phyloP scores from a whole-genome alignment of 2,888 invertebrate species.

The Sisyra nigra region DNA sequence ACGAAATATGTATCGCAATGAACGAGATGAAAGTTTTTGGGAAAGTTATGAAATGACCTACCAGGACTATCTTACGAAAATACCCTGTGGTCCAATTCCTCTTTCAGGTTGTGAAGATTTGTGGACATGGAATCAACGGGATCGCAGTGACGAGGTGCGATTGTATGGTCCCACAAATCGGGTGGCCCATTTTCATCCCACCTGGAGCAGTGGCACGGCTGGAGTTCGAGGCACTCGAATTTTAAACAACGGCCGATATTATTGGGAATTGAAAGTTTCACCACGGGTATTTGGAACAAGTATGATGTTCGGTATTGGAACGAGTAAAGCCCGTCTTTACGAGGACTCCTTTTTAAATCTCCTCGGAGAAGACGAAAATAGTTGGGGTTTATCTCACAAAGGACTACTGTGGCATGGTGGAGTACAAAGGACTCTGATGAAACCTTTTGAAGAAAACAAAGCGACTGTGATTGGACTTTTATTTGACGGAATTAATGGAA shows the following conservation, averaged over 20 bases:
- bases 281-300: conserved; percentile 55
- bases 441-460: conserved; percentile 51
- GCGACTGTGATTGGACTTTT: conserved; percentile 48
- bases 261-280: conserved; percentile 48
- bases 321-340: conserved; percentile 38
- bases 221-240: conserved; percentile 47
- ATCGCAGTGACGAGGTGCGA: conserved; percentile 37
- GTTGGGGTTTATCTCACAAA: conserved; percentile 61
- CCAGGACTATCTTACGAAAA: background rate
- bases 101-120: conserved; percentile 37
- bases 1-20: background rate
- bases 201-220: conserved; percentile 60
- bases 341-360: conserved; percentile 51
- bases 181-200: conserved; percentile 56
- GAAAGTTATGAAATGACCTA: background rate
- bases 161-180: conserved; percentile 35
- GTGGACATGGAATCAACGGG: conserved; percentile 50
- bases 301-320: conserved; percentile 61
- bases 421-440: conserved; percentile 41
- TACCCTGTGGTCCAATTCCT: conserved; percentile 14
- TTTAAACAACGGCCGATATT: conserved; percentile 44
- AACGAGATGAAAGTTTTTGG: background rate
- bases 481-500: conserved; percentile 51
- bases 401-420: conserved; percentile 53
- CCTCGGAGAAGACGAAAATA: conserved; percentile 49